These are phyloP conservation scores for Micrasema longulum DNA, from an alignment of 1,140 invertebrate genomes.

Conservation along the genomic window DNA sequence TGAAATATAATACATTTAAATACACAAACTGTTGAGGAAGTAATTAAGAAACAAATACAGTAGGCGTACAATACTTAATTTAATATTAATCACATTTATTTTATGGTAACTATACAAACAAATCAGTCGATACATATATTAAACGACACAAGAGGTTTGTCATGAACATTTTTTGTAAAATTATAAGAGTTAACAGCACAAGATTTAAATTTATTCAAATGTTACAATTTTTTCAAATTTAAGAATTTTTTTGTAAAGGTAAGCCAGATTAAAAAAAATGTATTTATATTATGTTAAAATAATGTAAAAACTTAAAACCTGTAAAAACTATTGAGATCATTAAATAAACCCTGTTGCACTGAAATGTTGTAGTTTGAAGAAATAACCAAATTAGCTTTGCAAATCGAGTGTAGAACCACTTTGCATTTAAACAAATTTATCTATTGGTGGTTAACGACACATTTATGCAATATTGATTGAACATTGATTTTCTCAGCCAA, in stretches of 20 bases:
- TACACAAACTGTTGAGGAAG: conserved; percentile 10
- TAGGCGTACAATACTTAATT: background rate
- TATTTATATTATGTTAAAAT: too few species aligned
- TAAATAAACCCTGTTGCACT: conserved; percentile 27
- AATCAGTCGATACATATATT: conserved; percentile 25
- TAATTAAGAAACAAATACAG: conserved; percentile 13
- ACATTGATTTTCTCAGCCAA: too few species aligned
- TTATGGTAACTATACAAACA: conserved; percentile 29
- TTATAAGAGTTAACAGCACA: background rate
- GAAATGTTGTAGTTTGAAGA: too few species aligned
- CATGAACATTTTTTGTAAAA: conserved; percentile 13
- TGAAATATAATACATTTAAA: too few species aligned
- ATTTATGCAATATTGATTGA: too few species aligned
- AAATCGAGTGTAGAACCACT: too few species aligned
- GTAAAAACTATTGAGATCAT: conserved; percentile 24
- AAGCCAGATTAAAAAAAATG: too few species aligned
- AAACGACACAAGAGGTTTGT: background rate
- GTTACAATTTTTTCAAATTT: background rate
- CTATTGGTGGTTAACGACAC: too few species aligned
- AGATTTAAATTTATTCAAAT: background rate
- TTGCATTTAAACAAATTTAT: too few species aligned
- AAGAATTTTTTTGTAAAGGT: too few species aligned
- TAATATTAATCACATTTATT: conserved; percentile 4
- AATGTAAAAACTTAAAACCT: conserved; percentile 4
- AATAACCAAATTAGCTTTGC: too few species aligned